Percentiles rank a stretch among this genome's conserved stretches.
These are phyloP conservation scores for Paratrypauchen microcephalus DNA, from an alignment of 2,797 vertebrate genomes.

Conservation along the genomic window DNA sequence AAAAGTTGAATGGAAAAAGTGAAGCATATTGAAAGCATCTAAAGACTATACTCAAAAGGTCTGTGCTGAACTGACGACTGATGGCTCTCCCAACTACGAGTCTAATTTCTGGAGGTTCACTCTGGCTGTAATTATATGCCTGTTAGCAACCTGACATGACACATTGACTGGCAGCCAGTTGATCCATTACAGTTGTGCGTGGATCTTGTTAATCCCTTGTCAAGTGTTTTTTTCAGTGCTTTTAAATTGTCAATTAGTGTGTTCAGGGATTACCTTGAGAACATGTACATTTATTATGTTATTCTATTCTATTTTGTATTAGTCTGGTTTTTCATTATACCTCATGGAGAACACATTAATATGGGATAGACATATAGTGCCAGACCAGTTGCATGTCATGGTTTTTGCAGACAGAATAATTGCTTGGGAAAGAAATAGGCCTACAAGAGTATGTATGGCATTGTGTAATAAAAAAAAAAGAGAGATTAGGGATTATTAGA, in stretches of 20 bases:
- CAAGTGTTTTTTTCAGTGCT: constrained; percentile 22
- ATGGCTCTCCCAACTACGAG: constrained; percentile 33
- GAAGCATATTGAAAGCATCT: constrained; percentile 4
- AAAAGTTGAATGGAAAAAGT: background rate
- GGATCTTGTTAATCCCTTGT: constrained; percentile 31
- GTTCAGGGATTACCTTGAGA: constrained; percentile 20
- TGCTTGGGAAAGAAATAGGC: background rate
- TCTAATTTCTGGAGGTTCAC: constrained; percentile 19
- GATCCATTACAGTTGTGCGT: constrained; percentile 18
- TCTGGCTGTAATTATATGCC: constrained; percentile 37
- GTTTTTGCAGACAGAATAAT: background rate
- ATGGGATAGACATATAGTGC: background rate
- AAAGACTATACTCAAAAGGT: constrained; percentile 13
- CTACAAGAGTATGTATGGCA: no score
- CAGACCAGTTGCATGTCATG: background rate
- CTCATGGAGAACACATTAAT: constrained; percentile 11
- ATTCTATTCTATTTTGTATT: constrained; percentile 10
- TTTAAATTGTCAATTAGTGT: constrained; percentile 20
- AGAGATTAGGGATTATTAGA: background rate
- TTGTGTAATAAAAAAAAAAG: no score
- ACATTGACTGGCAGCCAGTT: constrained; percentile 21
- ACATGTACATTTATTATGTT: constrained; percentile 26
- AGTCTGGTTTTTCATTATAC: background rate
- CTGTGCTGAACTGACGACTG: constrained; percentile 24
- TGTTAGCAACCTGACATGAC: constrained; percentile 43